phyloP scores from a whole-genome alignment of 2,797 vertebrate species.

The Erethizon dorsatum region DNA sequence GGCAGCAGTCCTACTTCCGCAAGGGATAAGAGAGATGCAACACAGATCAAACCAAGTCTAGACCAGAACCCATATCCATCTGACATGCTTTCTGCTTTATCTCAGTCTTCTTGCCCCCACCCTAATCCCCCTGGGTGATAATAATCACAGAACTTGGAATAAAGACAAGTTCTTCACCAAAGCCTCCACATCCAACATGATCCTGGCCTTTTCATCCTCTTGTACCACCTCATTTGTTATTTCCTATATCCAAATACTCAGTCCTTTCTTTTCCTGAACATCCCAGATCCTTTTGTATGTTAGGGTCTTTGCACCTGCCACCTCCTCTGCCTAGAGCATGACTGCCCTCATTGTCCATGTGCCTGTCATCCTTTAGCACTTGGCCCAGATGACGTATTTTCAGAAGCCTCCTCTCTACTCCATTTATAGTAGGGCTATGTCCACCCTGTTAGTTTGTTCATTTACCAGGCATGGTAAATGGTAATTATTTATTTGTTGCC shows the following conservation, averaged over 20 bases:
- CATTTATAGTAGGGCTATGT: neutral
- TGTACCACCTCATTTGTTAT: neutral
- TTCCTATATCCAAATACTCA: neutral
- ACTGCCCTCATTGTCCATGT: neutral
- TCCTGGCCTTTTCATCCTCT: neutral
- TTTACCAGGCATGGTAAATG: neutral
- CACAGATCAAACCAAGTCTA: neutral
- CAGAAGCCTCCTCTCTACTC: neutral
- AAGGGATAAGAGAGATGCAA: neutral
- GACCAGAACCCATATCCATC: neutral
- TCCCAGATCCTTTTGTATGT: neutral
- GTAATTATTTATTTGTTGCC: slow-evolving; percentile 5
- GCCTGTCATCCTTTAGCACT: neutral
- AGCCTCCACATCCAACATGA: neutral
- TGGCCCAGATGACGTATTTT: neutral
- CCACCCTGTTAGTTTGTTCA: neutral
- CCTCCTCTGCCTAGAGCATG: neutral
- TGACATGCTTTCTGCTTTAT: neutral
- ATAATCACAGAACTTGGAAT: neutral
- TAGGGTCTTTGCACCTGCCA: neutral
- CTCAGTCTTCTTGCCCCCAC: neutral
- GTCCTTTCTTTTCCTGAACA: neutral
- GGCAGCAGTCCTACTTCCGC: neutral
- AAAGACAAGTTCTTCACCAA: neutral
- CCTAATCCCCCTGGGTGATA: neutral